Percentiles rank a stretch among this genome's conserved stretches.
Conservation (phyloP, 2,888 invertebrate genomes). For the Abrostola triplasia region DNA sequence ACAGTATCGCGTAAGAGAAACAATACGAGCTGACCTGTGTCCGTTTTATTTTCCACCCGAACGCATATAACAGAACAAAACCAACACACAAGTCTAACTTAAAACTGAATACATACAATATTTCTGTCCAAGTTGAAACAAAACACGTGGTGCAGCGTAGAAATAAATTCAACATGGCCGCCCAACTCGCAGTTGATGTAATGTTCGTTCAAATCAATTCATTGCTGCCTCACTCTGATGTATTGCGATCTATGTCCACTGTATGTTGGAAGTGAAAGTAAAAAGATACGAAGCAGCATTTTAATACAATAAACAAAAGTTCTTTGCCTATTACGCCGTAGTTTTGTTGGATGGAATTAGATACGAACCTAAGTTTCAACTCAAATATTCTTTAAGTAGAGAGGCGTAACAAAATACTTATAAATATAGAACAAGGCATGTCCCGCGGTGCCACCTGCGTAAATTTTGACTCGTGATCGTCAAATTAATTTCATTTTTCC, state of each 20-base stretch:
- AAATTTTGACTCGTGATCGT: too few relatives aligned
- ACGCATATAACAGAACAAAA: constrained; percentile 23
- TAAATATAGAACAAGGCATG: too few relatives aligned
- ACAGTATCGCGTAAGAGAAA: constrained; percentile 18
- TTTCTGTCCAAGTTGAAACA: constrained; percentile 44
- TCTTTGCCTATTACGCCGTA: too few relatives aligned
- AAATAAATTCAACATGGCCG: constrained; percentile 65
- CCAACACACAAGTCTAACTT: constrained; percentile 34
- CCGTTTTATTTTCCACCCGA: constrained; percentile 23
- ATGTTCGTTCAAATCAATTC: constrained; percentile 68
- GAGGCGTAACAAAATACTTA: too few relatives aligned
- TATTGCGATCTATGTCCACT: constrained; percentile 41
- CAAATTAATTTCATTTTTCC: too few relatives aligned
- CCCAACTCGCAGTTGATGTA: constrained; percentile 64
- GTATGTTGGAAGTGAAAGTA: constrained; percentile 13
- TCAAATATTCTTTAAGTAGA: too few relatives aligned
- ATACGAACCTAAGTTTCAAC: too few relatives aligned
- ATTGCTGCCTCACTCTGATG: constrained; percentile 64
- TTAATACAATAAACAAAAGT: not conserved
- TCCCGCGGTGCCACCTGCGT: too few relatives aligned
- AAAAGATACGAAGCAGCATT: not conserved
- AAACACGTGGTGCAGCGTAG: constrained; percentile 43
- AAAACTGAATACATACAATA: constrained; percentile 45
- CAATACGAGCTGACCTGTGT: constrained; percentile 11
- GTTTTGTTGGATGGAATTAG: too few relatives aligned